These are phyloP conservation scores for Hypercompe scribonia DNA, from an alignment of 2,888 invertebrate species.

Conservation along the genomic window DNA sequence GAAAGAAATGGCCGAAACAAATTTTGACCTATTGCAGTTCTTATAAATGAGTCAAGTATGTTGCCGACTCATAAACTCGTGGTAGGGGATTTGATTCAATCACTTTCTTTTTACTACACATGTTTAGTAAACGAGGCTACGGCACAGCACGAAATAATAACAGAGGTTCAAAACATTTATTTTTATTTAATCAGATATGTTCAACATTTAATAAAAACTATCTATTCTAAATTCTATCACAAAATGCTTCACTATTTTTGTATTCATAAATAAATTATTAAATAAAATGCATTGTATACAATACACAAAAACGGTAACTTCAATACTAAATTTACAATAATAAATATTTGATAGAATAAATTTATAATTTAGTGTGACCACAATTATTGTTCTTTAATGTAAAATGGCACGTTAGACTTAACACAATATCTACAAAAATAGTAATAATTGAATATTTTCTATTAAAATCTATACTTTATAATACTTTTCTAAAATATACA, in stretches of 20 bases:
- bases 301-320: constrained; percentile 32
- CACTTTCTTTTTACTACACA: background rate
- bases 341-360: constrained; percentile 6
- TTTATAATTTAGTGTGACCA: constrained; percentile 27
- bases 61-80: background rate
- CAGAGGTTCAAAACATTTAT: constrained; percentile 30
- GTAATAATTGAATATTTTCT: constrained; percentile 29
- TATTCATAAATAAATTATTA: constrained; percentile 37
- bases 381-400: constrained; percentile 11
- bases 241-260: constrained; percentile 58
- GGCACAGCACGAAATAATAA: constrained; percentile 18
- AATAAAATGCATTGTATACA: constrained; percentile 65
- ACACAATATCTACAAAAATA: constrained; percentile 49
- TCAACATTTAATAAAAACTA: constrained; percentile 50
- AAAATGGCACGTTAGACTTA: constrained; percentile 47
- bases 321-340: constrained; percentile 20
- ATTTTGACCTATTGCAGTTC: background rate
- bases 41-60: background rate
- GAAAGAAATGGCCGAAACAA: background rate
- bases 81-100: constrained; percentile 25
- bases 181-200: constrained; percentile 52
- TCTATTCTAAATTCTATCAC: constrained; percentile 61
- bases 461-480: constrained; percentile 42
- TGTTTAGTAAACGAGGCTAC: constrained; percentile 36
- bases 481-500: constrained; percentile 62